These are phyloP conservation scores for Tethea ocularis DNA, from an alignment of 2,888 invertebrate genomes.

Conservation along the genomic window DNA sequence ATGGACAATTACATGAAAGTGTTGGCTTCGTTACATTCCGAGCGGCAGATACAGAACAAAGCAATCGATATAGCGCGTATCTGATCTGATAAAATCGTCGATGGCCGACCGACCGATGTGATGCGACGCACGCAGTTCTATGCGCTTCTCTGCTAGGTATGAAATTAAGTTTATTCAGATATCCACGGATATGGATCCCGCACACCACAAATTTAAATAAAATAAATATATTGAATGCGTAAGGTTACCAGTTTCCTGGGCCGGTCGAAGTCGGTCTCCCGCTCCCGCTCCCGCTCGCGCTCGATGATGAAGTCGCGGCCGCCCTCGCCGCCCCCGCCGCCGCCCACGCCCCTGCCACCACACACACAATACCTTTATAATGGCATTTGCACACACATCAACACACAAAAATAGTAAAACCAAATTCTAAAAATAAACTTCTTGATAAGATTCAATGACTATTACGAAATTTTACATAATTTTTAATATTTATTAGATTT, in stretches of 20 bases:
- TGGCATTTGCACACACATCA: constrained; percentile 12
- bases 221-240: neutral
- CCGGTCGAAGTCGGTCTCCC: constrained; percentile 66
- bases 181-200: too few species aligned
- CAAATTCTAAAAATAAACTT: neutral
- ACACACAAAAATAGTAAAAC: neutral
- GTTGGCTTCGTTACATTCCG: neutral
- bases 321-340: constrained; percentile 55
- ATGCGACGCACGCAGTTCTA: too few species aligned
- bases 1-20: neutral
- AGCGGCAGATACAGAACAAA: constrained; percentile 5
- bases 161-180: too few species aligned
- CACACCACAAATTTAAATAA: too few species aligned
- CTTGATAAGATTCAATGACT: too few species aligned
- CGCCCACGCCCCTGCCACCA: constrained; percentile 64
- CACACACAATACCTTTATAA: neutral
- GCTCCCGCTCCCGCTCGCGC: constrained; percentile 72
- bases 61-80: neutral
- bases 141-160: neutral
- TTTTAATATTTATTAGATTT: too few species aligned
- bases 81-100: neutral
- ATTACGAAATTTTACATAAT: too few species aligned
- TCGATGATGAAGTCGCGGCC: constrained; percentile 76
- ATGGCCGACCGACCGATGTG: too few species aligned
- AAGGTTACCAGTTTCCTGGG: constrained; percentile 67